These are phyloP conservation scores for Fragum fragum DNA, from an alignment of 2,888 invertebrate genomes.

Conservation along the genomic window DNA sequence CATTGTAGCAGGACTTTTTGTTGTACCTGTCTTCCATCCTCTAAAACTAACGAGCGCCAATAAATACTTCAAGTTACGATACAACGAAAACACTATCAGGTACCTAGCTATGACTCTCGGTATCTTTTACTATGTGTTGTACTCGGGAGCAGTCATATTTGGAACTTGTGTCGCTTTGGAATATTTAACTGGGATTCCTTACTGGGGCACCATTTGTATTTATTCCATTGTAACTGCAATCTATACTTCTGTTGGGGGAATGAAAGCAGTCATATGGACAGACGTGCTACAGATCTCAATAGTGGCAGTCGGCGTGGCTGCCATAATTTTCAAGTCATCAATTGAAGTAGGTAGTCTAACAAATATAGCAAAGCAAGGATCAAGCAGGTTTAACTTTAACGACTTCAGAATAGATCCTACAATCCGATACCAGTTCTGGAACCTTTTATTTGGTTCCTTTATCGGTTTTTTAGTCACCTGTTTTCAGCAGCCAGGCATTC, in stretches of 20 bases:
- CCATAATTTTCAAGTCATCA: constrained; percentile 33
- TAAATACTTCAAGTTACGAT: constrained; percentile 46
- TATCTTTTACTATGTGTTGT: constrained; percentile 34
- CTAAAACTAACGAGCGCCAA: constrained; percentile 40
- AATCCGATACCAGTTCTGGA: constrained; percentile 25
- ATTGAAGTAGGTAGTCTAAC: constrained; percentile 21
- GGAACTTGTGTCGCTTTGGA: constrained; percentile 45
- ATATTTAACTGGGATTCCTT: constrained; percentile 35
- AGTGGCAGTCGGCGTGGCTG: constrained; percentile 22
- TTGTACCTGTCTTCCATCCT: constrained; percentile 37
- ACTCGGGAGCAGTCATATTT: constrained; percentile 35
- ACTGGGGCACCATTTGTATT: constrained; percentile 39
- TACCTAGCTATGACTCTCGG: constrained; percentile 23
- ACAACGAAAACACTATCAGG: constrained; percentile 30
- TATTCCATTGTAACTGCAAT: constrained; percentile 36
- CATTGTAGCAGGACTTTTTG: constrained; percentile 24
- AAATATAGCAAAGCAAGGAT: constrained; percentile 1
- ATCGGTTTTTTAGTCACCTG: neutral
- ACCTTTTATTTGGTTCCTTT: constrained; percentile 7
- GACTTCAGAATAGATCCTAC: constrained; percentile 45
- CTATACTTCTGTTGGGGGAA: constrained; percentile 48
- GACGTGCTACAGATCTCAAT: constrained; percentile 45
- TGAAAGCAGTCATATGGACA: constrained; percentile 49
- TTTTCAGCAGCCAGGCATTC: constrained; percentile 40
- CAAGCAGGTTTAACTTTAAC: constrained; percentile 27